These are phyloP conservation scores for Zapornia atra DNA, from an alignment of 2,113 vertebrate species.

Conservation along the genomic window DNA sequence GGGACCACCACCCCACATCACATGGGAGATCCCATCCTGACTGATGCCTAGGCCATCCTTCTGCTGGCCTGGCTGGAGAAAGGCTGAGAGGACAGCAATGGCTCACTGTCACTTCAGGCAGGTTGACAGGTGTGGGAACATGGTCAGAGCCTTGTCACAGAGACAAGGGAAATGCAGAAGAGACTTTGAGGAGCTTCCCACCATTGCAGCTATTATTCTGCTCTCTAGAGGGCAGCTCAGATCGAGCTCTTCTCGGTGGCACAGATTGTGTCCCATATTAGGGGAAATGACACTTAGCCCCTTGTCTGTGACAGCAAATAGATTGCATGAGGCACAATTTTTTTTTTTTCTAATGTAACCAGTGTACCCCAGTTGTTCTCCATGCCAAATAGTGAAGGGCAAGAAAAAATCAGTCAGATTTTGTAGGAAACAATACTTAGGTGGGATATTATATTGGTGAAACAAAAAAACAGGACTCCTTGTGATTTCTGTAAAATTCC, in stretches of 20 bases:
- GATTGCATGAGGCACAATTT: not conserved
- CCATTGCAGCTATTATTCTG: not conserved
- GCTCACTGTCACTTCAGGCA: not conserved
- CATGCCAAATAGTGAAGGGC: not conserved
- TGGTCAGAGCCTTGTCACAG: not conserved
- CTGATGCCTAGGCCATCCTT: not conserved
- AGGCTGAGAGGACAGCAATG: not conserved
- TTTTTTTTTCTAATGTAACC: not conserved
- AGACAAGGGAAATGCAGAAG: not conserved
- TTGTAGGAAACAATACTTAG: not conserved
- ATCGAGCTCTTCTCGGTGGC: not conserved
- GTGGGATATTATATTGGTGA: not conserved
- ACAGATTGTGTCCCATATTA: not conserved
- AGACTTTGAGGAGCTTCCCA: not conserved
- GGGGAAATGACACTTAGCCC: not conserved
- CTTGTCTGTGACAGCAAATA: not conserved
- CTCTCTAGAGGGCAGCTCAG: not conserved
- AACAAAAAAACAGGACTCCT: not conserved
- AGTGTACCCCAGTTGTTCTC: not conserved
- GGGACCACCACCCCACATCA: not conserved
- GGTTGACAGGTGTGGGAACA: not conserved
- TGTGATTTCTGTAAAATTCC: not conserved
- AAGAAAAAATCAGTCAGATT: not conserved
- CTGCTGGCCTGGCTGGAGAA: not conserved
- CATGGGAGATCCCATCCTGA: rapidly evolving